Conservation (phyloP, 2,113 vertebrate genomes). For the Pipa parva region DNA sequence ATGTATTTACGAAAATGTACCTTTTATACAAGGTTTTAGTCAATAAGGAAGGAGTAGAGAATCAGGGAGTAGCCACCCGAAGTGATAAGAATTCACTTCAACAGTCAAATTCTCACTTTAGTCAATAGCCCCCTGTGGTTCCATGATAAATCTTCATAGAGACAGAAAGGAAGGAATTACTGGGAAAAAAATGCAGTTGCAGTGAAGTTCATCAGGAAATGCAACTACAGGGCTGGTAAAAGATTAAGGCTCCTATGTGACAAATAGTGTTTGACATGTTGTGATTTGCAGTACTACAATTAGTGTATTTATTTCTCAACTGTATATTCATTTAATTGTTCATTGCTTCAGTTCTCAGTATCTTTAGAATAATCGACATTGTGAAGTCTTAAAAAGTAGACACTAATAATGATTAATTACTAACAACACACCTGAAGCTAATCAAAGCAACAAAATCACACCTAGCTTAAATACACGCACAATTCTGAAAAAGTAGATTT, state of each 20-base stretch:
- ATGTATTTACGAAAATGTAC: too few species aligned
- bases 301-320: background rate
- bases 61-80: too few species aligned
- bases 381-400: background rate
- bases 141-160: too few species aligned
- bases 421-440: background rate
- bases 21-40: too few species aligned
- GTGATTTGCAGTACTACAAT: background rate
- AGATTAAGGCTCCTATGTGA: background rate
- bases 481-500: background rate
- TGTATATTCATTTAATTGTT: background rate
- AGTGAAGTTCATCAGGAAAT: too few species aligned
- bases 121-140: too few species aligned
- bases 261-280: background rate
- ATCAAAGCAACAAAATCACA: conserved; percentile 22
- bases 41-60: too few species aligned
- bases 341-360: background rate
- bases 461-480: background rate
- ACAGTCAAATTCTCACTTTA: too few species aligned
- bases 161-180: too few species aligned
- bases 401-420: conserved; percentile 23
- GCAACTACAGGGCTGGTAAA: background rate
- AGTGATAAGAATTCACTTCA: too few species aligned
- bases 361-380: background rate
- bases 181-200: too few species aligned